Evolutionary conservation across 2,113 vertebrate species (phyloP).

Genomic region (Bathybates hornii): DNA sequence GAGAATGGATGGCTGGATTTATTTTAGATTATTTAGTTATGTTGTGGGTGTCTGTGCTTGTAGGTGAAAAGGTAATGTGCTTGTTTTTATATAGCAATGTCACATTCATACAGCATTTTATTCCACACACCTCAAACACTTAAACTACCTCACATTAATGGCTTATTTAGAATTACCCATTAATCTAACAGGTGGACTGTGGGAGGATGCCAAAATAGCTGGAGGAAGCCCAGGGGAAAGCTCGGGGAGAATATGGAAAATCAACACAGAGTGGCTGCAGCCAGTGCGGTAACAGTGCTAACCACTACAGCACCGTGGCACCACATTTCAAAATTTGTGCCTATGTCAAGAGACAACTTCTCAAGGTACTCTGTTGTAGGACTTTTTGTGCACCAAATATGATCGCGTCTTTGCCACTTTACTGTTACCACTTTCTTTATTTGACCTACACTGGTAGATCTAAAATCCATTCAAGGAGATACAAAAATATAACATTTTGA

Average conservation of each 20-base stretch:
- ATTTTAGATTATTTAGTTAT: not conserved
- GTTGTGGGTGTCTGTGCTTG: not conserved
- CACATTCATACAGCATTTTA: not conserved
- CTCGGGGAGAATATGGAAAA: not conserved
- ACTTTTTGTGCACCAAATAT: not conserved
- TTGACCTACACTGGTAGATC: not conserved
- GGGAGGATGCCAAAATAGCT: not conserved
- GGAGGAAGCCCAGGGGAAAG: not conserved
- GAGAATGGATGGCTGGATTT: not conserved
- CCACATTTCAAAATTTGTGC: not conserved
- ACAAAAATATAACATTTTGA: not conserved
- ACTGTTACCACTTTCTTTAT: not conserved
- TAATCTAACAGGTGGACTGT: not conserved
- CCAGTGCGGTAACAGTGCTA: not conserved
- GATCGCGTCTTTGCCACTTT: not conserved
- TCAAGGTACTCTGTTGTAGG: not conserved
- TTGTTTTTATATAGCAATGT: not conserved
- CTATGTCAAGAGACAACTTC: not conserved
- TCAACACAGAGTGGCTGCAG: not conserved
- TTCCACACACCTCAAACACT: not conserved
- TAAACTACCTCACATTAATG: not conserved
- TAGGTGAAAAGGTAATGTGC: not conserved
- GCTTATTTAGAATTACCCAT: not conserved
- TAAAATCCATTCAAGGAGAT: not conserved
- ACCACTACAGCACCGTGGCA: not conserved